These are phyloP conservation scores for Isichthys henryi DNA, from an alignment of 2,113 vertebrate species.

Conservation along the genomic window DNA sequence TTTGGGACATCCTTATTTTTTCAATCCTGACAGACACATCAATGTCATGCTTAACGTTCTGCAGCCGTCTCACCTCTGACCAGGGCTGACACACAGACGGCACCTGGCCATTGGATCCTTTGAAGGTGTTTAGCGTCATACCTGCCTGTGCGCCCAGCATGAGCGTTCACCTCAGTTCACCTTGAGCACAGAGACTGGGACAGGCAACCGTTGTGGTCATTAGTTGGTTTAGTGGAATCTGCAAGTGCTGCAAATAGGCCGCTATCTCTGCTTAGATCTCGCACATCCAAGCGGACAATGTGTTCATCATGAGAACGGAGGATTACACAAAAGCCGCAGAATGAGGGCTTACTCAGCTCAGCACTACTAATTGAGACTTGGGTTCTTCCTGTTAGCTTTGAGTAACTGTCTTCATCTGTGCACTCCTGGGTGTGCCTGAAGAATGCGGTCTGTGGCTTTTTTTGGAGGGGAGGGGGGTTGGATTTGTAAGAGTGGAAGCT, in stretches of 20 bases:
- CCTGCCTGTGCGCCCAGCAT: not conserved
- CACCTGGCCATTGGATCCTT: not conserved
- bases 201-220: constrained; percentile 15
- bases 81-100: not conserved
- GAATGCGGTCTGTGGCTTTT: not conserved
- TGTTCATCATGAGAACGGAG: not conserved
- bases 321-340: not conserved
- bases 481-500: not conserved
- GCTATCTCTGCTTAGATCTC: not conserved
- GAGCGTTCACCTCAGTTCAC: constrained; percentile 17
- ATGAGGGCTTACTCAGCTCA: not conserved
- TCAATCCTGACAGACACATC: not conserved
- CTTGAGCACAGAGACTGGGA: constrained; percentile 18
- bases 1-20: not conserved
- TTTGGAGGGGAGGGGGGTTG: not conserved
- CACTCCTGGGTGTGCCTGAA: not conserved
- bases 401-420: not conserved
- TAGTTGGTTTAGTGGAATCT: constrained; percentile 33
- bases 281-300: not conserved
- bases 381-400: not conserved
- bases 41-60: not conserved
- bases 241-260: constrained; percentile 9
- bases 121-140: not conserved
- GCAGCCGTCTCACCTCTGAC: not conserved
- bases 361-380: not conserved